Evolutionary conservation across 2,113 vertebrate genomes (phyloP).

Genomic region (Cyprinodon brontotheroides): DNA sequence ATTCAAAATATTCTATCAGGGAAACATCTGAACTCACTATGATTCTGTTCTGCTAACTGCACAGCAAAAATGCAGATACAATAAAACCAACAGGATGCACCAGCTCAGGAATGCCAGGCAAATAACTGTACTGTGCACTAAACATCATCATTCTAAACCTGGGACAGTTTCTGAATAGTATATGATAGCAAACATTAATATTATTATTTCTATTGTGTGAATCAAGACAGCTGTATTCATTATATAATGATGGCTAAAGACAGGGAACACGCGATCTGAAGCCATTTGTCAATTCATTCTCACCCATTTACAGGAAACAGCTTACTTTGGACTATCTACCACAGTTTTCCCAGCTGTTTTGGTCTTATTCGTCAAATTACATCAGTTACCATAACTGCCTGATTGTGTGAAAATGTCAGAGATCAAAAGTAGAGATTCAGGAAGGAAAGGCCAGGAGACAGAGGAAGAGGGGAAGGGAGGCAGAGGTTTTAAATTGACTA

Average conservation of each 20-base stretch:
- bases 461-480: conserved; percentile 43
- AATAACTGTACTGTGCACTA: too few species aligned
- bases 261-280: conserved; percentile 7
- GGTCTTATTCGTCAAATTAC: conserved; percentile 47
- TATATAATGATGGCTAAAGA: conserved; percentile 17
- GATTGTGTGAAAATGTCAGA: conserved; percentile 53
- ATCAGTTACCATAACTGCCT: conserved; percentile 43
- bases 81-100: background rate
- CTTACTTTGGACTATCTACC: conserved; percentile 33
- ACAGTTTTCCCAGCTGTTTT: conserved; percentile 44
- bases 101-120: too few species aligned
- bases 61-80: background rate
- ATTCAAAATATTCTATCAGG: background rate
- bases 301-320: conserved; percentile 44
- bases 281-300: conserved; percentile 37
- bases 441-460: conserved; percentile 17
- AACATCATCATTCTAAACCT: too few species aligned
- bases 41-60: background rate
- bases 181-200: too few species aligned
- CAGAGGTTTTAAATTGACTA: conserved; percentile 73
- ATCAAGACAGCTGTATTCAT: background rate
- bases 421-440: conserved; percentile 44
- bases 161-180: too few species aligned
- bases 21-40: background rate
- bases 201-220: background rate